Evolutionary conservation across 2,113 vertebrate genomes (phyloP), one percentile per base, ranked within the genome.

Genomic region (Rhinoptilus africanus): DNA sequence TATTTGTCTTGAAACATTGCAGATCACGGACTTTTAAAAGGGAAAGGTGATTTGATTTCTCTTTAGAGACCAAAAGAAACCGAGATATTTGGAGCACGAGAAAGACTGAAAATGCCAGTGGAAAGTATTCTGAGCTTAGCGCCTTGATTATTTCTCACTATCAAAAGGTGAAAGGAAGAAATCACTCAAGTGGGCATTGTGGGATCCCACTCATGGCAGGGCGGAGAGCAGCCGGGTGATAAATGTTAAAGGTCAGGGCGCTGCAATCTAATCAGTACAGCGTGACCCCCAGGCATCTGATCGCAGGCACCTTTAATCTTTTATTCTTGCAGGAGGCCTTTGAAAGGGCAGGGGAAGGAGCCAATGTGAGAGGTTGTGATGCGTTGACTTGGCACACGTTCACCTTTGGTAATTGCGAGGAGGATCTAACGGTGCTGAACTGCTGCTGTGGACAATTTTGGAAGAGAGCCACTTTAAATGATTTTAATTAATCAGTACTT

Each of bases 91-190:
- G n/a, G 63, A 83, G 64, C 60, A 62, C 28, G 62, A 72, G 68
- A 34, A 50, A 47, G 64, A 72, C 59, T 92, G 4, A 74, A 88
- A 95, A 83, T 74, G 64, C 59, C 78, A 80, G 34, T 68, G 81
- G 96, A 97, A 97, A 94, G 63, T 94, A 51, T 93, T 95, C 48
- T 97, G 95, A 91, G 75, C 68, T 91, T 74, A 78, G 57, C 53
- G 67, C 62, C 8, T 64, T 74, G 69, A 26, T 4, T 88, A 45
- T 85, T 96, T 96, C 96, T 85, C 72, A 30, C 91, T 88, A 89
- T 78, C 59, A 34, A 43, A 93, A 88, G 83, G 81, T 89, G 85
- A 93, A 96, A 91, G 88, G 92, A 96, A 90, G 82, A 80, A 90
- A 60, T 59, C 76, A 43, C 59, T 92, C 72, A 69, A 88, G 72